Conservation (phyloP, 2,113 vertebrate genomes). For the Clarias gariepinus region DNA sequence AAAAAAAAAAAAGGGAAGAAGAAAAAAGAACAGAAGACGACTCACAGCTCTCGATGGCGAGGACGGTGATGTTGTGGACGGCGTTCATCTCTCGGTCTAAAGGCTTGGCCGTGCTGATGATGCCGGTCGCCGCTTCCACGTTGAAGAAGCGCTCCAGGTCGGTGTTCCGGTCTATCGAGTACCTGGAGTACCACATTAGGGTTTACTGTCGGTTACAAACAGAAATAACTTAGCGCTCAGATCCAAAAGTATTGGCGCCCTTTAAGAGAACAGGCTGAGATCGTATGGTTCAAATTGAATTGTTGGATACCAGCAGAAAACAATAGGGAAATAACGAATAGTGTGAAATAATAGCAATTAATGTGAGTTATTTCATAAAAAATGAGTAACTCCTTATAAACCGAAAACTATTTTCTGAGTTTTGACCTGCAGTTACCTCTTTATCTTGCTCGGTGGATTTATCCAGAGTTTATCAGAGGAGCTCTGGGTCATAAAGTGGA, state of each 20-base stretch:
- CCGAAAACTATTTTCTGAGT: no score
- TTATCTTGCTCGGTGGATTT: no score
- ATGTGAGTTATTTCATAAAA: neutral
- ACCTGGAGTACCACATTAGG: slow-evolving; percentile 64
- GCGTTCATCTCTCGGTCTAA: slow-evolving; percentile 87
- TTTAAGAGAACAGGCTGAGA: neutral
- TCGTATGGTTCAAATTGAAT: neutral
- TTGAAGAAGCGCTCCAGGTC: slow-evolving; percentile 89
- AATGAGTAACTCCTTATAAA: no score
- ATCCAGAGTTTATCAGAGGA: no score
- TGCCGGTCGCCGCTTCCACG: slow-evolving; percentile 82
- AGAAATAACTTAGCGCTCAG: neutral
- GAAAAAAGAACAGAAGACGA: slow-evolving; percentile 43
- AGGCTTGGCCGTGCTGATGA: slow-evolving; percentile 83
- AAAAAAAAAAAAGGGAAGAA: neutral
- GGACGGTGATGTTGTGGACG: slow-evolving; percentile 85
- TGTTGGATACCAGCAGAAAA: neutral
- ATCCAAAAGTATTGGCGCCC: neutral
- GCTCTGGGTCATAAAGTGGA: no score
- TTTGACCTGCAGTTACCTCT: no score
- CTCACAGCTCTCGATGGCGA: slow-evolving; percentile 88
- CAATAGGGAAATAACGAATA: neutral
- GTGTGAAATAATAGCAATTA: neutral
- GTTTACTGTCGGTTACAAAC: neutral
- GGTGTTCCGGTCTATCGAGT: slow-evolving; percentile 88